A percentile compares a stretch with the other conserved stretches of the same genome.
Conservation (phyloP, 1,140 invertebrate genomes). For the Drosophila yakuba region DNA sequence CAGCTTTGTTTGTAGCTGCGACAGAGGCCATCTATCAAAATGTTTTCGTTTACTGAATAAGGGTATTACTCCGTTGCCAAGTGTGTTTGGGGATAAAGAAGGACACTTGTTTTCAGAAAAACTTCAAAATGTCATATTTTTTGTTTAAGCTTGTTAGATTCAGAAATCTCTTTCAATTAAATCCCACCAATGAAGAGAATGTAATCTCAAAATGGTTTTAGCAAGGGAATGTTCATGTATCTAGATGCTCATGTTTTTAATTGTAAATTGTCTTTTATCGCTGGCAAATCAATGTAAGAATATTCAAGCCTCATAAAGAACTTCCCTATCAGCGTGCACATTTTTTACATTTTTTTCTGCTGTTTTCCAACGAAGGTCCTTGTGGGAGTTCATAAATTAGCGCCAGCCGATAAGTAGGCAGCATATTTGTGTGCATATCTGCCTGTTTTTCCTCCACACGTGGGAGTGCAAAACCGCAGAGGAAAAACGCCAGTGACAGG, state of each 20-base stretch:
- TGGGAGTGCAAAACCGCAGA: conserved; percentile 5
- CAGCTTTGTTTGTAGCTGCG: background rate
- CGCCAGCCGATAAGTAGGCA: conserved; percentile 44
- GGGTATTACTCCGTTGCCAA: conserved; percentile 1
- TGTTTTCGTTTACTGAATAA: conserved; percentile 23
- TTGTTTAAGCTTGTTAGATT: no score
- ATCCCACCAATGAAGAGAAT: no score
- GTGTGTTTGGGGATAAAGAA: background rate
- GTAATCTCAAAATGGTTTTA: no score
- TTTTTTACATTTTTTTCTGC: background rate
- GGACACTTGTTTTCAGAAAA: background rate
- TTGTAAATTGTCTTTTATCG: background rate
- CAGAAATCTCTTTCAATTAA: no score
- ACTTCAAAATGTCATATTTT: background rate
- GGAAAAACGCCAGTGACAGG: conserved; percentile 16
- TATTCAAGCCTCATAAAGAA: background rate
- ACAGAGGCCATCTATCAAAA: conserved; percentile 43
- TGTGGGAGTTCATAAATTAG: conserved; percentile 47
- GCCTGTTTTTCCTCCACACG: background rate
- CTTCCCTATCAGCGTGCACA: no score
- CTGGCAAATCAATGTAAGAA: background rate
- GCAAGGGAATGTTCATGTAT: no score
- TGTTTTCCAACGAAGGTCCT: background rate
- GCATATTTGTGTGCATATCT: conserved; percentile 20
- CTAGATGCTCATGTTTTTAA: background rate